Conservation (phyloP, 2,888 invertebrate genomes). For the Netelia inedita region DNA sequence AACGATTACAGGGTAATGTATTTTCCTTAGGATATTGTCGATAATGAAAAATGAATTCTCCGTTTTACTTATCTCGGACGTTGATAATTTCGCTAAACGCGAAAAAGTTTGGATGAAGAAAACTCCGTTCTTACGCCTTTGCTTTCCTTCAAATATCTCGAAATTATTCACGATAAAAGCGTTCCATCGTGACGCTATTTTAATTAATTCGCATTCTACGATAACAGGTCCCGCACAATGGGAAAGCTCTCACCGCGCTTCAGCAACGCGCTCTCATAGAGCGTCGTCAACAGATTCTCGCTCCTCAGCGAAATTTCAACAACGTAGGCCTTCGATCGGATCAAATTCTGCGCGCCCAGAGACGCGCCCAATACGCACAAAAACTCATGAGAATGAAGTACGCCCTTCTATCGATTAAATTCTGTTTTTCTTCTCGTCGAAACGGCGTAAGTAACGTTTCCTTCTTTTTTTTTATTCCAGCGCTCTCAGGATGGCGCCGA, state of each 20-base stretch:
- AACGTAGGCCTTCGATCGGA: conserved; percentile 81
- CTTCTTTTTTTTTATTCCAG: conserved; percentile 74
- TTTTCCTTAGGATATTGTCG: neutral
- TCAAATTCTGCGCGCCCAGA: conserved; percentile 82
- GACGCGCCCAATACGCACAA: conserved; percentile 82
- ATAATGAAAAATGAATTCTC: neutral
- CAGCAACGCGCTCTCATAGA: conserved; percentile 79
- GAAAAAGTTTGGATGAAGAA: no score
- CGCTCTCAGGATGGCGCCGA: conserved; percentile 75
- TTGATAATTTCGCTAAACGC: no score
- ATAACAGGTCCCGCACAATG: conserved; percentile 75
- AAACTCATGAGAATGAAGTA: conserved; percentile 83
- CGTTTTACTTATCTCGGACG: neutral
- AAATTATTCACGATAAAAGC: neutral
- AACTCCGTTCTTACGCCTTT: no score
- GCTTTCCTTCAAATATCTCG: neutral
- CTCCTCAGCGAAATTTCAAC: conserved; percentile 79
- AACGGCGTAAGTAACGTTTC: no score
- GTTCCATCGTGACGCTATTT: neutral
- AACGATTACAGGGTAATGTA: conserved; percentile 79
- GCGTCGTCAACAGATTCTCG: conserved; percentile 79
- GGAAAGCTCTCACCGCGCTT: conserved; percentile 76
- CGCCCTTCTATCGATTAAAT: conserved; percentile 22
- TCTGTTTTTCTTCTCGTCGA: neutral
- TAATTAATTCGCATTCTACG: conserved; percentile 20